Evolutionary conservation across 2,797 vertebrate genomes (phyloP), one percentile per base, ranked within the genome.

Genomic region (Lateolabrax maculatus): DNA sequence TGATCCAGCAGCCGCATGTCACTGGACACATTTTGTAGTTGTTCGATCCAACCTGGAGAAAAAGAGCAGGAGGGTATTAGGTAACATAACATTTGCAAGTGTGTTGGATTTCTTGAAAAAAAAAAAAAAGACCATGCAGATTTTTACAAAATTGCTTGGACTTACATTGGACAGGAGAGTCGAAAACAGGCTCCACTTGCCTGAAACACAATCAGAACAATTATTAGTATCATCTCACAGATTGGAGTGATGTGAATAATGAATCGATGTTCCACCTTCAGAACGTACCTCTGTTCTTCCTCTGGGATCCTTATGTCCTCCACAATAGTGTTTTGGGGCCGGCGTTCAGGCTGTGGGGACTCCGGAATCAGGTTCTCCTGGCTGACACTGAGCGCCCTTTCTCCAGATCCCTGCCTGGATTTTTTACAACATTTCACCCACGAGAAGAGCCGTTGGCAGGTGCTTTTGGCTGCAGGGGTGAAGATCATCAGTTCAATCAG

Each of bases 11-110:
- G 81, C 1, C 19, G 6, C 48, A 93, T 83, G 6, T 91, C 88
- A 1, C 2, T 19, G 6, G 76, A 87, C 15, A 57, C 23, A 13
- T 12, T 43, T 71, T 91, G 82, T 7, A 95, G 72, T 48, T 90
- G 52, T 58, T 74, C 53, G 62, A 92, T 75, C 92, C 93, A 95
- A 44, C 56, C 89, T 93, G 37, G 1, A 69, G n/a, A 52, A 4
- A 44, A 37, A 0, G 23, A 27, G 16, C 0, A 60, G 16, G 7
- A 56, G 5, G 10, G 2, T 1, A 15, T 83, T 16, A 48, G 7
- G 67, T 1, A 55, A 43, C 3, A 16, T 56, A 18, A 23, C 8
- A 77, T 36, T n/a, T n/a, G 5, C 0, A 51, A n/a, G 12, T 11
- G 4, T 25, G 15, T 34, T 57, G 3, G 5, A 76, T 23, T 4